Evolutionary conservation across 2,888 invertebrate genomes (phyloP).

Genomic region (Drosophila seclusa): DNA sequence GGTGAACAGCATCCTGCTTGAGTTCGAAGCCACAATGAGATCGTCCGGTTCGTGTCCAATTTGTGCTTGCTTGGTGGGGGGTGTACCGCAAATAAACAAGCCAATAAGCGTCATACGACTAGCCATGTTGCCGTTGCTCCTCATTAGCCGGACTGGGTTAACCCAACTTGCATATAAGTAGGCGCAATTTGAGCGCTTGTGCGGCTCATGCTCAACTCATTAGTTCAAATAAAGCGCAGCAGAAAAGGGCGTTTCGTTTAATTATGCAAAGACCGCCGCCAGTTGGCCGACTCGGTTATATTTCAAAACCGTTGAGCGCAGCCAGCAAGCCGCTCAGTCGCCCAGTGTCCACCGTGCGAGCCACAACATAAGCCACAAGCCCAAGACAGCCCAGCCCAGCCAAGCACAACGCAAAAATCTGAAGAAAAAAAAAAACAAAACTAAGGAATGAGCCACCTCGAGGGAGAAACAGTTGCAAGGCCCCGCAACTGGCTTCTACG

Average conservation of each 20-base stretch:
- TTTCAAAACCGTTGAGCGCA: conserved; percentile 64
- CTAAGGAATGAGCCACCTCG: conserved; percentile 24
- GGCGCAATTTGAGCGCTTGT: conserved; percentile 21
- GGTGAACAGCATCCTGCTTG: conserved; percentile 9
- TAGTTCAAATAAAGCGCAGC: conserved; percentile 70
- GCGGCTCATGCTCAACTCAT: conserved; percentile 51
- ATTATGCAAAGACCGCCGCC: conserved; percentile 64
- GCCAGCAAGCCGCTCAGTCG: conserved; percentile 59
- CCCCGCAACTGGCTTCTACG: conserved; percentile 64
- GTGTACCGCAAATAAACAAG: conserved; percentile 63
- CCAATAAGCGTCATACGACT: conserved; percentile 56
- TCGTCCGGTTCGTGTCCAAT: conserved; percentile 34
- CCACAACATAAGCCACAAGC: conserved; percentile 11
- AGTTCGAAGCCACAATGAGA: not conserved
- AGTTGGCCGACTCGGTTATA: conserved; percentile 54
- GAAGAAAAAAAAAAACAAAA: rapidly evolving
- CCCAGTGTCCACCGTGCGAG: conserved; percentile 34
- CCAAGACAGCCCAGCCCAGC: not conserved
- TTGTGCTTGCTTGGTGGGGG: conserved; percentile 20
- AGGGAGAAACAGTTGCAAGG: conserved; percentile 11
- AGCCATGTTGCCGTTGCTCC: conserved; percentile 70
- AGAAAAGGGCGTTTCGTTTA: conserved; percentile 51
- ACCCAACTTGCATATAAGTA: conserved; percentile 16
- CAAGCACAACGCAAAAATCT: not conserved
- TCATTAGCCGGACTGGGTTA: conserved; percentile 53